Conservation (phyloP, 2,113 vertebrate species). For the Paramormyrops kingsleyae region DNA sequence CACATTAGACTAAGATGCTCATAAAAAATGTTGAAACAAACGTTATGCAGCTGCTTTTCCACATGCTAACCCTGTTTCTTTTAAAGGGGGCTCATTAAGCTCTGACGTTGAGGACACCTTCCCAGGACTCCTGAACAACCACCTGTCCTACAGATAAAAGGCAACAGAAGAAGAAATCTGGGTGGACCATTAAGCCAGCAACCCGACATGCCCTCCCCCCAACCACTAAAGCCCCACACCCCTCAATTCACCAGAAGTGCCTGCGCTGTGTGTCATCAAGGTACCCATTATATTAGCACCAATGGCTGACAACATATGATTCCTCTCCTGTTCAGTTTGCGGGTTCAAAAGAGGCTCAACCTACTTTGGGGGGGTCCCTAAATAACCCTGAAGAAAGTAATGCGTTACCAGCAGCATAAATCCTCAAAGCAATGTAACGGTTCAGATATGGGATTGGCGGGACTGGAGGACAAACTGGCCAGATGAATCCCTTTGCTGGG, state of each 20-base stretch:
- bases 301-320: background rate
- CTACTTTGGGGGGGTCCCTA: background rate
- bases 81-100: slow-evolving; percentile 77
- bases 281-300: background rate
- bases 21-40: background rate
- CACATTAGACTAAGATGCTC: background rate
- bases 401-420: background rate
- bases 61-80: slow-evolving; percentile 9
- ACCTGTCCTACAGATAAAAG: slow-evolving; percentile 69
- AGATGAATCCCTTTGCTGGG: background rate
- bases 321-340: background rate
- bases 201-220: slow-evolving; percentile 20
- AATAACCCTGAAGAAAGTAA: background rate
- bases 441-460: background rate
- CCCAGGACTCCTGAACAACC: slow-evolving; percentile 77
- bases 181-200: background rate
- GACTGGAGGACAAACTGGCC: background rate
- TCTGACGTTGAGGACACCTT: slow-evolving; percentile 71
- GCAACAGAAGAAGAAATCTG: background rate
- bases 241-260: background rate
- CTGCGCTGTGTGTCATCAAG: background rate
- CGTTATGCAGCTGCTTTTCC: background rate
- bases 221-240: slow-evolving; percentile 55
- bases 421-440: background rate
- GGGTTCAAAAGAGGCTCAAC: background rate